Evolutionary conservation across 2,888 invertebrate genomes (phyloP), one percentile per base, ranked within the genome.

Genomic region (Acleris literana): DNA sequence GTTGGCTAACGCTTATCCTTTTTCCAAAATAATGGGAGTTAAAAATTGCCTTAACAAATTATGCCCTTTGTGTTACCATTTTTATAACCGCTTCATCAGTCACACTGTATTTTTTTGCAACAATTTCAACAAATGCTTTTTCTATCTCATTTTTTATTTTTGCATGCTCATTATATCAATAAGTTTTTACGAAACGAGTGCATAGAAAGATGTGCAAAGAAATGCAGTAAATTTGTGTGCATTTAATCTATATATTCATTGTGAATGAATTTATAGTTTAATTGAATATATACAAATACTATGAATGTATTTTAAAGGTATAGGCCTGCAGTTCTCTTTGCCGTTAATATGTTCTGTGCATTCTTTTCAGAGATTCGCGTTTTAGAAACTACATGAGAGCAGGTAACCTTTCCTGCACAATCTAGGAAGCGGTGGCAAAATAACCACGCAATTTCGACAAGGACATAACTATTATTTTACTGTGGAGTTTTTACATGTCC

Each of bases 161-260:
- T 67, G 84, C 83, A 84, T 85, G 83, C 74, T 74, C 64, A 70
- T 71, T 63, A 43, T 25, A 46, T 65, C 9, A 39, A 13, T 39
- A 39, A 39, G 39, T 4, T 68, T 64, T 22, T 49, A 71, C 77
- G 90, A 90, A 92, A 87, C 72, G 90, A 91, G 83, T 92, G 92
- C 92, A 92, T 90, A 92, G 92, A 91, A 89, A 86, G 77, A 87
- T 86, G 84, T 84, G 90, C 88, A 90, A 90, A 90, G 91, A 89
- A 90, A 91, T 91, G 89, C 91, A 90, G 92, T 79, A 68, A 70
- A 3, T 39, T 39, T 39, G 68, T 62, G 68, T 70, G 61, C 73
- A 70, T 72, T 69, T 72, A 72, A 53, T 5, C 9, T 18, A 39
- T 39, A 6, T 25, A 25, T 6, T 39, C 6, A 2, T 16, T 20